Conservation (phyloP, 2,797 vertebrate species). For the Limosa lapponica region DNA sequence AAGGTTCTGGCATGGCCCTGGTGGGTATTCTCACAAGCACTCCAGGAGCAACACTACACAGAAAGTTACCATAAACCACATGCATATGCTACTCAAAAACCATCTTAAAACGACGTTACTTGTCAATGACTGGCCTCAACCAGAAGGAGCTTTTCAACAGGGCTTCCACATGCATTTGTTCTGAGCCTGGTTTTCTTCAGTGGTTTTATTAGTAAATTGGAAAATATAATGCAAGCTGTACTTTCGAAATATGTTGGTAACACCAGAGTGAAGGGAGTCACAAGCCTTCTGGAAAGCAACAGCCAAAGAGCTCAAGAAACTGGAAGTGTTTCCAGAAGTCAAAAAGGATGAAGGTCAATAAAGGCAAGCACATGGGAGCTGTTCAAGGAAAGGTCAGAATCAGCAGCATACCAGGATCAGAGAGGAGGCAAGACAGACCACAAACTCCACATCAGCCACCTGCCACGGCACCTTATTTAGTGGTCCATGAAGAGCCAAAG, state of each 20-base stretch:
- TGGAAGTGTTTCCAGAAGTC: background rate
- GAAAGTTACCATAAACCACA: background rate
- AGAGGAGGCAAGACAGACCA: background rate
- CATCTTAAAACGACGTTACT: fast-evolving
- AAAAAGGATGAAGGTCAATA: background rate
- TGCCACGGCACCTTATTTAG: fast-evolving
- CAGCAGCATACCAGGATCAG: background rate
- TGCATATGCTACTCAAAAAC: fast-evolving
- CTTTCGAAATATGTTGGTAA: background rate
- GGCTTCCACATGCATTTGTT: background rate
- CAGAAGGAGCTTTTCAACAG: conserved; percentile 11
- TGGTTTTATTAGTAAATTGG: background rate
- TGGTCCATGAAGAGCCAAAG: fast-evolving
- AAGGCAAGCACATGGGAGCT: fast-evolving
- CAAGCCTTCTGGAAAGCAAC: background rate
- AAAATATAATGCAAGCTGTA: fast-evolving
- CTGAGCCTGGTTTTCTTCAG: background rate
- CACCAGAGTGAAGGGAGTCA: background rate
- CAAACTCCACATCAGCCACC: background rate
- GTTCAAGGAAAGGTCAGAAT: background rate
- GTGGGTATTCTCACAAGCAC: background rate
- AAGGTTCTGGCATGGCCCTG: fast-evolving
- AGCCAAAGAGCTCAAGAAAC: background rate
- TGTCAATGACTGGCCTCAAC: background rate
- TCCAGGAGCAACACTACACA: fast-evolving